phyloP scores from a whole-genome alignment of 1,140 invertebrate genomes.

The Nasonia giraulti region DNA sequence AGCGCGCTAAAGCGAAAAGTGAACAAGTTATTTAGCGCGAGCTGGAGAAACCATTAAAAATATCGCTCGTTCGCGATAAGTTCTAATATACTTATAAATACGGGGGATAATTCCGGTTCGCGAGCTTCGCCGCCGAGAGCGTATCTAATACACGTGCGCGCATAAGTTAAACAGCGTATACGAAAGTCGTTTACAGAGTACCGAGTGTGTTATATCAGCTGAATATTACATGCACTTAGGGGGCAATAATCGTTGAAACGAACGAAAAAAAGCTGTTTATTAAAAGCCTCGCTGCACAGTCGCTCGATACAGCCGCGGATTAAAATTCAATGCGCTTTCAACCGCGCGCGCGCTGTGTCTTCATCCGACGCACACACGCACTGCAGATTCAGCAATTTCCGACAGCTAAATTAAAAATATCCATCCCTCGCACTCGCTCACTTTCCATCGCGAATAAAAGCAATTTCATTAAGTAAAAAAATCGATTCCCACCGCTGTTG shows the following conservation, averaged over 20 bases:
- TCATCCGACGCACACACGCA: no score
- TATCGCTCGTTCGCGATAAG: background rate
- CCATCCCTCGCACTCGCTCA: background rate
- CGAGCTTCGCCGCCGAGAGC: no score
- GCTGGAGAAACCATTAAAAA: background rate
- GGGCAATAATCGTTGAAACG: no score
- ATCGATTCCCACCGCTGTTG: background rate
- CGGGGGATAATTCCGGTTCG: background rate
- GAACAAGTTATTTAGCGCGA: background rate
- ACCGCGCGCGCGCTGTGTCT: no score
- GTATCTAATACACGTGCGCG: no score
- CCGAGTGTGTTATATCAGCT: no score
- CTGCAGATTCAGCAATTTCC: background rate
- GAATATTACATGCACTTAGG: no score
- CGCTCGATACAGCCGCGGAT: no score
- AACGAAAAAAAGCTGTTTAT: no score
- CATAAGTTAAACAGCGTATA: no score
- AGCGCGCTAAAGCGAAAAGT: background rate
- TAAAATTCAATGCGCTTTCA: background rate
- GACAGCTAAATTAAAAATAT: background rate
- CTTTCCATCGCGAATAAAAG: background rate
- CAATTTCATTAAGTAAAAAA: conserved; percentile 18
- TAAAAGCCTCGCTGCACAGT: no score
- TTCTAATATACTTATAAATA: background rate
- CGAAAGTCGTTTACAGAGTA: no score